Evolutionary conservation across 1,140 invertebrate species (phyloP), one percentile per base, ranked within the genome.

Genomic region (Heliconius himera): DNA sequence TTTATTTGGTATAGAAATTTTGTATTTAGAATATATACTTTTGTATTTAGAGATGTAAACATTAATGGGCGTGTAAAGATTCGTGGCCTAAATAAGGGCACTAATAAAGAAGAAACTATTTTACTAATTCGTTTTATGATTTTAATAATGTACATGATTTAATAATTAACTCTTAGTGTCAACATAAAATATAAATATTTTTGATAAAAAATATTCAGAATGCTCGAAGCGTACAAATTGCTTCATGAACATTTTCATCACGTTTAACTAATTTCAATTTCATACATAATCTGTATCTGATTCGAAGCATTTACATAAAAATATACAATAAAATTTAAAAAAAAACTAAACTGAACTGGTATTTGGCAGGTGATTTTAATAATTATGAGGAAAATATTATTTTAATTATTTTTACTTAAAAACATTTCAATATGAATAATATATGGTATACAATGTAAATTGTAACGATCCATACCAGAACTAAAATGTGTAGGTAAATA

Each of bases 221-320:
- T 13, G 11, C 60, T 66, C 60, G 60, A 66, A 66, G 26, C 60
- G 60, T 66, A 66, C 26, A 26, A 66, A 66, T 66, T 66, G 22
- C 26, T 66, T 26, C n/a, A 60, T 60, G 22, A 60, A 60, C 9
- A 66, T 66, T 66, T 66, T 29, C 26, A 66, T 66, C 60, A 29
- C 60, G 60, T 66, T 66, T 66, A 66, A 66, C 26, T 26, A 18
- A 66, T 66, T 66, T 66, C 60, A 66, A 66, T 66, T 66, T 66
- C 60, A 66, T 66, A 29, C 60, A 29, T 66, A 66, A 66, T 29
- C 22, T 29, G 22, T 66, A 66, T 5, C 60, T 66, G 26, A 29
- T n/a, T 29, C 11, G 26, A 29, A 66, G 60, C 60, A 66, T 22
- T 66, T 66, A 29, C 11, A 26, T 66, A 20, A 66, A 9, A 66